Evolutionary conservation across 92 coral and sea anemone species (phyloP), one percentile per base, ranked within the genome.

Genomic region (Bergia sp.): DNA sequence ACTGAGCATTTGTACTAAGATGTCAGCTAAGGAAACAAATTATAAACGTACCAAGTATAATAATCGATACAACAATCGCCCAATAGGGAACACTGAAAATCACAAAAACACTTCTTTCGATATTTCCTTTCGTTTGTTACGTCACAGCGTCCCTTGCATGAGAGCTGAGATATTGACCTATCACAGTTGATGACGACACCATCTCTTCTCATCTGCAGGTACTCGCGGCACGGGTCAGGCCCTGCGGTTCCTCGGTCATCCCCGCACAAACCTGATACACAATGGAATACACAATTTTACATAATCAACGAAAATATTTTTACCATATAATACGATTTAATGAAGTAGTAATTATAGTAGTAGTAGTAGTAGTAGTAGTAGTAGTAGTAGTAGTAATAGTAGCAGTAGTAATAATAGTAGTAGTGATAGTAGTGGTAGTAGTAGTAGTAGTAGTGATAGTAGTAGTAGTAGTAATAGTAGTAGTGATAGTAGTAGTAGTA

Each of bases 41-140:
- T 15, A 10, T 1, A 61, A 61, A 61, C 69, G 23, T 21, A 61
- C 69, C 69, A 61, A 20, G 20, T 18, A 18, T 18, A 61, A 61
- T 77, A 41, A 47, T 77, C 81, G 39, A 77, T 47, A 47, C 81
- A 77, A n/a, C 81, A 77, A 47, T 77, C 81, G n/a, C 81, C 81
- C n/a, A 77, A 43, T 9, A 42, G 3, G 36, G 29, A 42, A 43
- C 81, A 76, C 23, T 42, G 81, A 41, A 43, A 47, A 77, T 77
- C 81, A 41, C 81, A 77, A 58, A 77, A 77, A 18, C 81, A 77
- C 47, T 44, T 20, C 81, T 16, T 47, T 40, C 5, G 23, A 5
- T 40, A 21, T 42, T 45, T 47, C 47, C 81, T n/a, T 0, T 77
- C 81, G 49, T 9, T 23, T 15, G 57, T 12, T 39, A 10, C 11